These are phyloP conservation scores for Drosophila pullipes DNA, from an alignment of 2,888 invertebrate genomes.

Conservation along the genomic window DNA sequence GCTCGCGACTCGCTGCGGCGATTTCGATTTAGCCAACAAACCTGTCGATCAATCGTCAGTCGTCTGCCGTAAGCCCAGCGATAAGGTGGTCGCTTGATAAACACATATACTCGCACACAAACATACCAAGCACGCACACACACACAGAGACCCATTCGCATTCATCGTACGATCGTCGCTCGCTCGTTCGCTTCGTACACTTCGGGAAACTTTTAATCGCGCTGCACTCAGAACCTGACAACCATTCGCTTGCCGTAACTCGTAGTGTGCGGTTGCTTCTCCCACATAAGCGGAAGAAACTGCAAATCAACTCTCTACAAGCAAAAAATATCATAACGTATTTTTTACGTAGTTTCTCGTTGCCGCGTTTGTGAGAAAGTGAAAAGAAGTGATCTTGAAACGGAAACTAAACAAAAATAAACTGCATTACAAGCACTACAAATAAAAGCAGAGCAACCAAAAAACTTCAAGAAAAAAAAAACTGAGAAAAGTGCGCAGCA, in stretches of 20 bases:
- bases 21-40: constrained; percentile 83
- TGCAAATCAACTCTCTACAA: constrained; percentile 31
- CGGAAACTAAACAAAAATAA: constrained; percentile 39
- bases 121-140: constrained; percentile 7
- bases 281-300: constrained; percentile 45
- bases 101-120: constrained; percentile 26
- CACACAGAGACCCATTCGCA: constrained; percentile 19
- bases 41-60: constrained; percentile 85
- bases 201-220: constrained; percentile 81
- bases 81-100: constrained; percentile 71
- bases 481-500: constrained; percentile 48
- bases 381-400: constrained; percentile 63
- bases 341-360: constrained; percentile 60
- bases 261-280: constrained; percentile 73
- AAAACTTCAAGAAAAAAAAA: constrained; percentile 19
- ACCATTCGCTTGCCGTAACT: constrained; percentile 84
- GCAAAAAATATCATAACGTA: constrained; percentile 33
- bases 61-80: constrained; percentile 81
- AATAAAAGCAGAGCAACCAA: constrained; percentile 33
- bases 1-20: constrained; percentile 76
- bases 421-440: constrained; percentile 25
- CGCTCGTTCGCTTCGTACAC: constrained; percentile 46
- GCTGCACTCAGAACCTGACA: constrained; percentile 80
- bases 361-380: constrained; percentile 60
- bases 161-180: constrained; percentile 47